Evolutionary conservation across 2,113 vertebrate species (phyloP).

Genomic region (Synodontis membranacea): DNA sequence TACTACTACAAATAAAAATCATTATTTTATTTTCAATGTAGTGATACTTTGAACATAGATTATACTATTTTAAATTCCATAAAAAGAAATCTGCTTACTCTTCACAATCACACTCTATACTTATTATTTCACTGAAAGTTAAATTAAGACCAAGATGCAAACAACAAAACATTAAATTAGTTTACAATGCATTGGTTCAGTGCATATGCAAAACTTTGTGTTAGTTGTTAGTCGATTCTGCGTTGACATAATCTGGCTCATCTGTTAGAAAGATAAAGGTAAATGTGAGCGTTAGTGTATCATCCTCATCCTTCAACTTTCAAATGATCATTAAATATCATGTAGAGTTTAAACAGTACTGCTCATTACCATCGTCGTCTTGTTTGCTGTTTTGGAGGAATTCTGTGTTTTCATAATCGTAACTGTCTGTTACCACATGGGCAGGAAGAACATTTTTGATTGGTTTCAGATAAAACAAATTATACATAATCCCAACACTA

Average conservation of each 20-base stretch:
- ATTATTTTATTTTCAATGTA: constrained; percentile 21
- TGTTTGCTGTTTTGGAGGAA: neutral
- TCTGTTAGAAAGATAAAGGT: constrained; percentile 40
- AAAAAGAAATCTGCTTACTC: neutral
- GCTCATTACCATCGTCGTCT: constrained; percentile 21
- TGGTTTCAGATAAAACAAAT: neutral
- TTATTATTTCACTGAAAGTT: neutral
- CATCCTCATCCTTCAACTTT: neutral
- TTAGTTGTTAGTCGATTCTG: neutral
- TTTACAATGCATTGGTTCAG: too few species aligned
- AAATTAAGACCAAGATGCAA: neutral
- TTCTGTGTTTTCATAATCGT: constrained; percentile 42
- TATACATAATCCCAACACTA: neutral
- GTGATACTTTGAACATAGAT: neutral
- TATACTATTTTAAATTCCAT: neutral
- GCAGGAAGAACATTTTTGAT: neutral
- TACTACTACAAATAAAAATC: neutral
- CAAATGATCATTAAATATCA: neutral
- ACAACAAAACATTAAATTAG: neutral
- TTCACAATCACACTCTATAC: neutral
- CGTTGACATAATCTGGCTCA: constrained; percentile 56
- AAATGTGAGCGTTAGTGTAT: neutral
- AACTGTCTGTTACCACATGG: constrained; percentile 23
- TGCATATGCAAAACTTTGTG: neutral
- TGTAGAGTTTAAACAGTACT: neutral